Evolutionary conservation across 1,140 invertebrate species (phyloP).

Genomic region (Colletes gigas): DNA sequence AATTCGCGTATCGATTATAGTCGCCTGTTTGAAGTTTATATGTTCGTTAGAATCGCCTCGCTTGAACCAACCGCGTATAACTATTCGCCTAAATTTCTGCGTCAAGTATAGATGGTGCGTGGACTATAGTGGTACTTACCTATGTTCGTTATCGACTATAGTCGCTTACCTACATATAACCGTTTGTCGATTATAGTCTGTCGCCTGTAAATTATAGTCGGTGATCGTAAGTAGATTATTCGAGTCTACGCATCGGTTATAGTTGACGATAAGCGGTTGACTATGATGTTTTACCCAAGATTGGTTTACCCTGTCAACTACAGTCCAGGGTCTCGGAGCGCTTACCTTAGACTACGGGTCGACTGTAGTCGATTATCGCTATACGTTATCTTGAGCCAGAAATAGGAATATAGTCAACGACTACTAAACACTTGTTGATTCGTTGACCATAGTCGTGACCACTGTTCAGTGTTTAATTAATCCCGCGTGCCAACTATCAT

Average conservation of each 20-base stretch:
- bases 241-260: background rate
- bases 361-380: too few relatives aligned
- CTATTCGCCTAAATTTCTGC: background rate
- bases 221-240: background rate
- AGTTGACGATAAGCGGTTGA: background rate
- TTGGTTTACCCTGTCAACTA: too few relatives aligned
- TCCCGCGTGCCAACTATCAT: background rate
- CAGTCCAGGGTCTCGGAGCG: too few relatives aligned
- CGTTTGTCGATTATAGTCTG: background rate
- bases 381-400: too few relatives aligned
- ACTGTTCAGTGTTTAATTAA: background rate
- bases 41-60: background rate
- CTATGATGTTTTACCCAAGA: background rate
- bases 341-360: too few relatives aligned
- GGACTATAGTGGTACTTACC: background rate
- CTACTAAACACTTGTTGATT: too few relatives aligned
- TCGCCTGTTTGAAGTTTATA: background rate
- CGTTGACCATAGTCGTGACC: background rate
- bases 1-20: background rate
- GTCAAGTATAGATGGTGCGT: too few relatives aligned
- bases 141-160: background rate
- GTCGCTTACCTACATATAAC: background rate
- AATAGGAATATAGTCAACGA: too few relatives aligned
- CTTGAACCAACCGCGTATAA: background rate
- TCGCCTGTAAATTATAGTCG: conserved; percentile 21